A percentile compares a stretch with the other conserved stretches of the same genome.
Evolutionary conservation across 2,888 invertebrate genomes (phyloP).

Genomic region (Limnephilus rhombicus): DNA sequence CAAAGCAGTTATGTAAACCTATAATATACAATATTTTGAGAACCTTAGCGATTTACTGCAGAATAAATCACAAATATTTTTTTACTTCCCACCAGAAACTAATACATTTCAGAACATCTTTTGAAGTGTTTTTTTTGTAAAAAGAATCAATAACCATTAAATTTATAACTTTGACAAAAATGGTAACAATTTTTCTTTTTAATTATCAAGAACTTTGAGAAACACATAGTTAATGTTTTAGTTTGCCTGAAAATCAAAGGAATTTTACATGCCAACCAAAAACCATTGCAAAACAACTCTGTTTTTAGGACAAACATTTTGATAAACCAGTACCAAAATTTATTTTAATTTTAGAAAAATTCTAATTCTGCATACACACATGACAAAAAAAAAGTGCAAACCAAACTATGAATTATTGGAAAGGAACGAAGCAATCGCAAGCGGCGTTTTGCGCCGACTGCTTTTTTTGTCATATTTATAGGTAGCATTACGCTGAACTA

Average conservation of each 20-base stretch:
- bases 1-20: not conserved
- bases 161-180: not conserved
- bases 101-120: not conserved
- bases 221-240: not conserved
- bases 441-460: no score
- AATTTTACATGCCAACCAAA: not conserved
- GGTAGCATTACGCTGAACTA: no score
- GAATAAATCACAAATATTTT: not conserved
- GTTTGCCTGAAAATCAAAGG: not conserved
- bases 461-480: no score
- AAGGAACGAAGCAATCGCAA: no score
- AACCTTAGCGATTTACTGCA: not conserved
- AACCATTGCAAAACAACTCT: not conserved
- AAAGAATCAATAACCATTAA: not conserved
- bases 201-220: not conserved
- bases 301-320: not conserved
- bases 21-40: not conserved
- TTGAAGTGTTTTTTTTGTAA: no score
- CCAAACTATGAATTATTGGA: no score
- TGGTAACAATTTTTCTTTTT: not conserved
- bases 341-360: not conserved
- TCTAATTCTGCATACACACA: no score
- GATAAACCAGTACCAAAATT: not conserved
- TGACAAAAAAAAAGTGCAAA: no score
- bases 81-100: not conserved